Base-by-base conservation (phyloP, 35 echinoderm and acorn worm genomes). In the Anneissia japonica region DNA sequence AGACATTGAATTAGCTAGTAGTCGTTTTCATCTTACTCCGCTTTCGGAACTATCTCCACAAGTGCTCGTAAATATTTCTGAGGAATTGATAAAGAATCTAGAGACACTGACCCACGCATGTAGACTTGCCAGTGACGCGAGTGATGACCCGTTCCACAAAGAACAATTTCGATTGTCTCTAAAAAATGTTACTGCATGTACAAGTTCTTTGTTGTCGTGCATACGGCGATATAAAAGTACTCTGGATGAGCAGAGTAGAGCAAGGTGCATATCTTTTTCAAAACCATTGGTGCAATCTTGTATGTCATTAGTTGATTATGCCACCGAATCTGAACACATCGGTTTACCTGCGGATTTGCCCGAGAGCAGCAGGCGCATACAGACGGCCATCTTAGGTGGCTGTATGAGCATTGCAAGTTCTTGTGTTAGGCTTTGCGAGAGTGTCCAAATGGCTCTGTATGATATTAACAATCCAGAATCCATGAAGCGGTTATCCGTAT, bases 251-350 rank as follows among this genome's bases (percentile, higher is more conserved):
- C 72, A 87, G 73, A 91, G 89, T 39, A 38, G 96, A 83, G 72
- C 77, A 37, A 81, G 96, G 19, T 99, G 96, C 31, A 79, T 99
- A 55, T 86, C 77, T 2, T 99, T 99, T 84, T 91, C 88, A 38
- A 93, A 94, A 87, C 92, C 96, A 89, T 90, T 99, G 4, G 96
- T 99, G 92, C 92, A 94, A 93, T 93, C 96, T 75, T 99, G 96
- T 75, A 85, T 91, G 78, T 92, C 96, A 23, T 80, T 99, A 51
- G 96, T 99, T 6, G 89, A 93, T 41, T 99, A 94, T 36, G 96
- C 96, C 55, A 94, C 92, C 19, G 96, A 99, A 84, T 73, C 83
- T 0, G 96, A 99, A 83, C 96, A 99, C 41, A 88, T 86, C 17
- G 96, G 96, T 36, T 92, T 84, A 34, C 86, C 84, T 0, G 91